Base-by-base conservation (phyloP, 2,113 vertebrate genomes). In the Oreochromis niloticus region DNA sequence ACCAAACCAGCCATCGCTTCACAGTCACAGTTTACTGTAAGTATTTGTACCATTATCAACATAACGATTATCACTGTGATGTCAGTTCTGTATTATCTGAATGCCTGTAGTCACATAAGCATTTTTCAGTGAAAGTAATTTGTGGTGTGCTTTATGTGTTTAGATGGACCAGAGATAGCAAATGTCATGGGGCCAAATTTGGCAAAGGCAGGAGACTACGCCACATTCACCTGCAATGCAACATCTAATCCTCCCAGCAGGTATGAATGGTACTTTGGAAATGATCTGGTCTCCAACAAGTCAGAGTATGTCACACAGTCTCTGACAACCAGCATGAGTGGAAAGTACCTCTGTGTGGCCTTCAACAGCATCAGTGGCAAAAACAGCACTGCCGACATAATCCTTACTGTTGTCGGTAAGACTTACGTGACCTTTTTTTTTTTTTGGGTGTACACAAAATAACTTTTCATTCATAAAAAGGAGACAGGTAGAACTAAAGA, bases 141-240 rank as follows among this genome's bases (percentile, higher is more conserved):
- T 24, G 17, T 12, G 27, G 1, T 34, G n/a, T 41, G 27, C 4
- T 50, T 5, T 3, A 2, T 90, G 46, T 90, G 46, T 92, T 82
- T 80, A 95, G 95, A 92, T 96, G 94, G 95, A 88, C 95, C 95
- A 2, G 16, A 73, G 10, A 68, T 2, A 39, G 30, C 87, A n/a
- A 55, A 2, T 4, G 87, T 95, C 2, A 88, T 3, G 2, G 94
- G 90, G 14, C 92, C 89, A 24, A 22, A 14, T 1, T 3, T 52
- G 9, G 89, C 9, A 6, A 27, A 17, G 19, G 8, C 63, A 9
- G 92, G 89, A 83, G 2, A 63, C 24, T 87, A 1, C 3, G 24
- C 91, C 43, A 93, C 34, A 6, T 61, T 96, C 48, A 81, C 2
- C 34, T 96, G 95, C 75, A 1, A 32, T 1, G 94, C 94, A 19